Percentiles rank a stretch among this genome's conserved stretches.
These are phyloP conservation scores for Pseudotriccus pelzelni DNA, from an alignment of 2,797 vertebrate species.

Conservation along the genomic window DNA sequence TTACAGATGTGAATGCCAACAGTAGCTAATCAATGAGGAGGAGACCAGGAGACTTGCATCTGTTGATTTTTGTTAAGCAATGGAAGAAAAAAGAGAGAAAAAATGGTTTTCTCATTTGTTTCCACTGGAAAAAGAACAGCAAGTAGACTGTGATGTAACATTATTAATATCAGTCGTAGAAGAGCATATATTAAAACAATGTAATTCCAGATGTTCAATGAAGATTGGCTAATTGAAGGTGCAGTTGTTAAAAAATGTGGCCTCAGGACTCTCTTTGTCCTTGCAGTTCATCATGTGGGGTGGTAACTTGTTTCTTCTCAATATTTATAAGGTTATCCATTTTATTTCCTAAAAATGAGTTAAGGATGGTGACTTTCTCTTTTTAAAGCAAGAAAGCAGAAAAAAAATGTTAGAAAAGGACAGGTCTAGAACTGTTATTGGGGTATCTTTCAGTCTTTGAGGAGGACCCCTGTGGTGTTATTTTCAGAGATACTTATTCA, in stretches of 20 bases:
- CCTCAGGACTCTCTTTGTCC: background rate
- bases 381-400: background rate
- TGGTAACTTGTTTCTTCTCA: background rate
- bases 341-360: constrained; percentile 14
- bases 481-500: constrained; percentile 27
- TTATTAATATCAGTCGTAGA: background rate
- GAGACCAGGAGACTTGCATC: background rate
- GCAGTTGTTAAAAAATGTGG: background rate
- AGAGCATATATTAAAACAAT: background rate
- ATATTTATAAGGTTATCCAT: background rate
- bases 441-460: background rate
- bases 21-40: background rate
- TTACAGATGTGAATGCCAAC: background rate
- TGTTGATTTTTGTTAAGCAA: background rate
- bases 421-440: background rate
- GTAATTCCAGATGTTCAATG: background rate
- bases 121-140: background rate
- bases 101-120: background rate
- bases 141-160: background rate
- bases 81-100: background rate
- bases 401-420: background rate
- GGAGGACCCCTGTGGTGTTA: background rate
- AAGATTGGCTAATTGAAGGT: background rate
- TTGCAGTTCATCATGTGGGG: background rate
- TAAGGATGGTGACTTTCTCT: background rate